phyloP scores from a whole-genome alignment of 2,113 vertebrate genomes.

The Pseudorectes ferrugineus region DNA sequence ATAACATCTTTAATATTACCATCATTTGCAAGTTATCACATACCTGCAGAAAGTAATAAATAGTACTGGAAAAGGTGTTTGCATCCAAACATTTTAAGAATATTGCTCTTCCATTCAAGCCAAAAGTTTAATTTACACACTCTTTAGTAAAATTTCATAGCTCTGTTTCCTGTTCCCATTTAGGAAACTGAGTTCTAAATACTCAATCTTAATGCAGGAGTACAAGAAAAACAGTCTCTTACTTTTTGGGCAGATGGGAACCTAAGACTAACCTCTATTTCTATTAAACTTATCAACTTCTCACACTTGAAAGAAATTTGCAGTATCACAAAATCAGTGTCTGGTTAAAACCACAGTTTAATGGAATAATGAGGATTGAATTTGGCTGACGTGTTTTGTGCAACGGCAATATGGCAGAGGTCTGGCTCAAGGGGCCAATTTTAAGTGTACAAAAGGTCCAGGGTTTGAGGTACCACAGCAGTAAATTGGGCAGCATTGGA shows the following conservation, averaged over 20 bases:
- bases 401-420: neutral
- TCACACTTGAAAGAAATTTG: neutral
- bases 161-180: neutral
- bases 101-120: neutral
- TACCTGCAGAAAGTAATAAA: neutral
- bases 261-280: neutral
- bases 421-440: neutral
- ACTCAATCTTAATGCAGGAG: neutral
- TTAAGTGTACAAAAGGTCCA: neutral
- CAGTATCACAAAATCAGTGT: neutral
- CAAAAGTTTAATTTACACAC: neutral
- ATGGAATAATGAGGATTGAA: neutral
- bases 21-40: neutral
- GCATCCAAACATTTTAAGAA: neutral
- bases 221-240: neutral
- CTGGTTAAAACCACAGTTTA: neutral
- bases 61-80: neutral
- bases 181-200: neutral
- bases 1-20: neutral
- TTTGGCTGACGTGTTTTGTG: fast-evolving
- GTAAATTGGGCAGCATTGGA: neutral
- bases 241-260: neutral
- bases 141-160: neutral
- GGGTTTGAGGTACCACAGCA: neutral
- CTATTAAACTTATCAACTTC: neutral